Conservation (phyloP, 2,888 invertebrate species). For the Trissolcus brochymenae region DNA sequence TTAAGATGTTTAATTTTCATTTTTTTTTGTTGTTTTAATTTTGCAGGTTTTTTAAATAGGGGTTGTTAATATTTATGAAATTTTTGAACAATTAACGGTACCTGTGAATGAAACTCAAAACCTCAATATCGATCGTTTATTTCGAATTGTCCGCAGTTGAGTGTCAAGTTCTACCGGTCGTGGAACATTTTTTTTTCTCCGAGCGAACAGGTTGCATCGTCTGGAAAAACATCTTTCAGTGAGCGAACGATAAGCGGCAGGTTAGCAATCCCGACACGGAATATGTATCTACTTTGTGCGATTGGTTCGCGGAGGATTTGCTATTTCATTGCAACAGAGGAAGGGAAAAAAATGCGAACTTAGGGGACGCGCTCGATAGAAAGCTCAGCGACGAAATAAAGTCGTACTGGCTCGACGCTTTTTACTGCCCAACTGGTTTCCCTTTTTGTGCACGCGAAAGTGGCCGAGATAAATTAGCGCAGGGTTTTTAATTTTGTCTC, state of each 20-base stretch:
- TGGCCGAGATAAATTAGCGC: conserved; percentile 18
- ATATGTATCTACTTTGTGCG: conserved; percentile 16
- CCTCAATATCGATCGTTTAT: conserved; percentile 14
- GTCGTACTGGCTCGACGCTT: conserved; percentile 4
- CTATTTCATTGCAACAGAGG: background rate
- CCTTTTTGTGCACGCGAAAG: conserved; percentile 23
- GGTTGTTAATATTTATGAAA: no score
- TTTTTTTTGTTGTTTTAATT: no score
- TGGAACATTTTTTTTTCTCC: background rate
- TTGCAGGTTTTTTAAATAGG: no score
- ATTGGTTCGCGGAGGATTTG: conserved; percentile 26
- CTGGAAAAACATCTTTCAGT: background rate
- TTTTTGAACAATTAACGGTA: conserved; percentile 7
- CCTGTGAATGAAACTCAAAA: conserved; percentile 4
- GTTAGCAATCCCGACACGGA: conserved; percentile 33
- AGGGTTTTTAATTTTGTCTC: conserved; percentile 17
- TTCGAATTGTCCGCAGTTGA: conserved; percentile 15
- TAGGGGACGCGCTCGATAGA: background rate
- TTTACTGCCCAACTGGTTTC: conserved; percentile 19
- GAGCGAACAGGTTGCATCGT: background rate
- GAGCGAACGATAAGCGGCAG: conserved; percentile 11
- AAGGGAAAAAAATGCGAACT: background rate
- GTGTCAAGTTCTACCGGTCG: conserved; percentile 30
- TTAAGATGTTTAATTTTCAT: background rate
- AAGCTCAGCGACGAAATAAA: conserved; percentile 3